Evolutionary conservation across 2,113 vertebrate species (phyloP).

Genomic region (Ovis canadensis): DNA sequence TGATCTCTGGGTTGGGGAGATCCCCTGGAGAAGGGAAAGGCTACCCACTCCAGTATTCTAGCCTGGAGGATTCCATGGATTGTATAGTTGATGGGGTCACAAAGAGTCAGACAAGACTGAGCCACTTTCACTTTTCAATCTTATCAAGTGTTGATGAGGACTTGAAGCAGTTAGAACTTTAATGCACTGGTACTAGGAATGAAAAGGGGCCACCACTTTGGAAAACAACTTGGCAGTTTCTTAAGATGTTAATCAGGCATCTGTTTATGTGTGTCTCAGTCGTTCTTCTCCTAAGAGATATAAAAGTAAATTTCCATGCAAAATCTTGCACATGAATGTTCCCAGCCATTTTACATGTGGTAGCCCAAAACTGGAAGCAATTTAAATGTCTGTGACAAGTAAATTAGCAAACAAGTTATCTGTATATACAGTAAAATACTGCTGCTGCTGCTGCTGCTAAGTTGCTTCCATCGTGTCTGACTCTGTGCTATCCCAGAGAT

Average conservation of each 20-base stretch:
- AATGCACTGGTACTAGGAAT: not conserved
- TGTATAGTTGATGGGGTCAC: not conserved
- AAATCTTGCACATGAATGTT: not conserved
- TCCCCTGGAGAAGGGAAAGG: not conserved
- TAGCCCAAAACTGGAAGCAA: not conserved
- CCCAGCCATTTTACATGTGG: not conserved
- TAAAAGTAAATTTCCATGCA: not conserved
- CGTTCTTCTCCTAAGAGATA: not conserved
- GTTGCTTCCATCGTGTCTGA: too few relatives aligned
- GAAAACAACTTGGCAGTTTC: not conserved
- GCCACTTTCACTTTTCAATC: not conserved
- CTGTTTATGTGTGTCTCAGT: not conserved
- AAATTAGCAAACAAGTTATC: not conserved
- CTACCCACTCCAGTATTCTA: not conserved
- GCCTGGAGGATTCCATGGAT: not conserved
- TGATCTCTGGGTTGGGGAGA: not conserved
- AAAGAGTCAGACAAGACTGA: not conserved
- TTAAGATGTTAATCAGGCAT: not conserved
- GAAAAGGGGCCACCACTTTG: not conserved
- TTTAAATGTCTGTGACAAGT: not conserved
- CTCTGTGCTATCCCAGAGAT: too few relatives aligned
- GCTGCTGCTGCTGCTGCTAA: not conserved
- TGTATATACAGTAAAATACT: not conserved
- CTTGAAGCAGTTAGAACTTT: not conserved
- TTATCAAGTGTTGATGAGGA: not conserved